Evolutionary conservation across 2,113 vertebrate genomes (phyloP), one percentile per base, ranked within the genome.

Genomic region (Sakesphorus luctuosus): DNA sequence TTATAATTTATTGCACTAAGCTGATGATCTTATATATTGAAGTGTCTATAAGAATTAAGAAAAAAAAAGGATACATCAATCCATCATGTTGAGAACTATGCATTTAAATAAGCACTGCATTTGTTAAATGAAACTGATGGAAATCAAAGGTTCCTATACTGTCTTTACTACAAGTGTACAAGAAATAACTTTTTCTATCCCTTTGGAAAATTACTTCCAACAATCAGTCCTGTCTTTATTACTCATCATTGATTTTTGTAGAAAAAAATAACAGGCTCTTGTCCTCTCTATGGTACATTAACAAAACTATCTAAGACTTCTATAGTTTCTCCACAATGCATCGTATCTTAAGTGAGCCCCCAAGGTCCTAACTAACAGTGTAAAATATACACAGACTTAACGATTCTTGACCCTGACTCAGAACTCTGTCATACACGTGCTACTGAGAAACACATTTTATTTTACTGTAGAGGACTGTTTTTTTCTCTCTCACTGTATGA

Each of bases 391-490:
- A 84, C 18, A 71, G 36, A 72, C 31, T 61, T 73, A 87, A 95
- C 62, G 73, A 76, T 55, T 89, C 79, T 47, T 46, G 78, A 73
- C 87, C 18, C 62, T 65, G 29, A 76, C 13, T 82, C 71, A 61
- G 66, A 93, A 79, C 77, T 79, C 52, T 40, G 71, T 62, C 62
- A 56, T 1, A 43, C 24, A 10, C 33, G 5, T 6, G 63, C 88
- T 94, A 83, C 72, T 65, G 90, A 63, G n/a, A 73, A 93, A 90
- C 71, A 49, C 16, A 83, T 63, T 95, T 93, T 59, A 53, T 23
- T 18, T 63, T 55, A 92, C 52, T 93, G 78, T 25, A 47, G 4
- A 81, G 50, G 35, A 79, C 43, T 5, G 69, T 26, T n/a, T 52
- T 40, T 86, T 91, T 59, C 17, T 52, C 61, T 66, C 11, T 74